Evolutionary conservation across 2,797 vertebrate species (phyloP).

Genomic region (Phoeniculus purpureus): DNA sequence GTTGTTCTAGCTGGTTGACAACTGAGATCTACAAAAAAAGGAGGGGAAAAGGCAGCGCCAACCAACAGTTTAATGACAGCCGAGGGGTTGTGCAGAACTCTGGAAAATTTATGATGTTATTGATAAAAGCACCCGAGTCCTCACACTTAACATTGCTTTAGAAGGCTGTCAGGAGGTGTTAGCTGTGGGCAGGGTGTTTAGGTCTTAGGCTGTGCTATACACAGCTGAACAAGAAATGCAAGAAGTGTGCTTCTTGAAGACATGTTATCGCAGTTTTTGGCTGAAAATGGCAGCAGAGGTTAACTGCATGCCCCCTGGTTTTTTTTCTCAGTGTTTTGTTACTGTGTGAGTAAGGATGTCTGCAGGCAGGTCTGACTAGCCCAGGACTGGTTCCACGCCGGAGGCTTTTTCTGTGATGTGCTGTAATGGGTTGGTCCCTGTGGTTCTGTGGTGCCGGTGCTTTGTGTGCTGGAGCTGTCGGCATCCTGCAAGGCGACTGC

Average conservation of each 20-base stretch:
- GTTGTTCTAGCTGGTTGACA: background rate
- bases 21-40: background rate
- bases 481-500: background rate
- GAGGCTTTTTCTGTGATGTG: background rate
- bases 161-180: conserved; percentile 21
- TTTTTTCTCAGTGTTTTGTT: background rate
- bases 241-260: background rate
- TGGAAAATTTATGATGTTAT: conserved; percentile 9
- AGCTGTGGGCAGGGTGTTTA: conserved; percentile 1
- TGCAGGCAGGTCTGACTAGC: background rate
- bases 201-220: background rate
- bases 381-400: background rate
- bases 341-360: background rate
- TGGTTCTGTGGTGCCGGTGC: background rate
- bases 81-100: background rate
- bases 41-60: background rate
- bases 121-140: conserved; percentile 51
- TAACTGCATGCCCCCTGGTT: background rate
- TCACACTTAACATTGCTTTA: conserved; percentile 48
- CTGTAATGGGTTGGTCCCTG: conserved; percentile 20
- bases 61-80: background rate
- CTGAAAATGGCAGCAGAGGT: background rate
- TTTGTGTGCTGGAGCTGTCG: background rate
- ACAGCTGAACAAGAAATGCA: background rate
- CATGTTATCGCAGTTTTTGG: background rate